These are phyloP conservation scores for Thereva nobilitata DNA, from an alignment of 2,888 invertebrate genomes.

Conservation along the genomic window DNA sequence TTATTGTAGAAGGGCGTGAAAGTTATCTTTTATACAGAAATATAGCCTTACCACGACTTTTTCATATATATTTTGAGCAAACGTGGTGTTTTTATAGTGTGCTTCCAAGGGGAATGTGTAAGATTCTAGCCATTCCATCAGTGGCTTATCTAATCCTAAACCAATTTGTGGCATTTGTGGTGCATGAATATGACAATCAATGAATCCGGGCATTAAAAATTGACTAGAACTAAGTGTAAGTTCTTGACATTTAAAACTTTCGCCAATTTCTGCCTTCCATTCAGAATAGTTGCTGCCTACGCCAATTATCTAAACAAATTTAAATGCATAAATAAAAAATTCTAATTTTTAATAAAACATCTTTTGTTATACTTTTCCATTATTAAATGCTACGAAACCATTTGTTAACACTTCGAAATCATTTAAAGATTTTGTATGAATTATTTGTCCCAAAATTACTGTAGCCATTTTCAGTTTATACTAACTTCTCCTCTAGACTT, in stretches of 20 bases:
- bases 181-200: conserved; percentile 90
- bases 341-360: not conserved
- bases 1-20: too few species aligned
- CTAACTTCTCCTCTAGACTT: not conserved
- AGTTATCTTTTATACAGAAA: too few species aligned
- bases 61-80: conserved; percentile 72
- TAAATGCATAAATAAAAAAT: not conserved
- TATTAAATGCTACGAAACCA: conserved; percentile 64
- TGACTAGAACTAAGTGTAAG: conserved; percentile 59
- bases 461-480: conserved; percentile 45
- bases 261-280: conserved; percentile 43
- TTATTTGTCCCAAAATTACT: conserved; percentile 55
- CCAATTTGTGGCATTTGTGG: conserved; percentile 87
- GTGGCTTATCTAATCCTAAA: conserved; percentile 75
- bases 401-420: conserved; percentile 57
- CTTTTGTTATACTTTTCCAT: conserved; percentile 61
- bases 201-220: conserved; percentile 83
- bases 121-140: conserved; percentile 81
- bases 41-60: conserved; percentile 73
- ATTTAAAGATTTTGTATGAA: conserved; percentile 55
- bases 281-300: conserved; percentile 52
- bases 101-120: conserved; percentile 87
- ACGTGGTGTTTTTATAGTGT: conserved; percentile 68
- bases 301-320: conserved; percentile 56
- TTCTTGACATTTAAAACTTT: conserved; percentile 39